phyloP scores from a whole-genome alignment of 2,888 invertebrate species.

The Athripsodes cinereus region DNA sequence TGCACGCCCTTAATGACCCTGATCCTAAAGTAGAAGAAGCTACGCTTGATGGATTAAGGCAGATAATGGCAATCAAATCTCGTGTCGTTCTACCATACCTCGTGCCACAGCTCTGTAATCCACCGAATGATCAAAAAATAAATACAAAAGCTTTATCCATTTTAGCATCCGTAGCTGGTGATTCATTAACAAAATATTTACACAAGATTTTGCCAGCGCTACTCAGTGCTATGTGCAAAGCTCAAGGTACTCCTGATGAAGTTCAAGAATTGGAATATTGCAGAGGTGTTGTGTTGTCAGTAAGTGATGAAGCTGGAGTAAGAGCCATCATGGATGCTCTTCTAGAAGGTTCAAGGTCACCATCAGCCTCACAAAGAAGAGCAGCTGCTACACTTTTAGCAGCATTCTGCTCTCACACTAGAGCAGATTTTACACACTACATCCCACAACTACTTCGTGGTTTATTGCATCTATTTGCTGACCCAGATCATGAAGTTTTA shows the following conservation, averaged over 20 bases:
- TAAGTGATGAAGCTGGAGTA: slow-evolving; percentile 81
- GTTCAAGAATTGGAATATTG: slow-evolving; percentile 82
- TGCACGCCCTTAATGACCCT: slow-evolving; percentile 67
- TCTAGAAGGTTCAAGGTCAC: slow-evolving; percentile 66
- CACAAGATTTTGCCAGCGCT: slow-evolving; percentile 90
- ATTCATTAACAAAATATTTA: slow-evolving; percentile 84
- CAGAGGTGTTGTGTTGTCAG: slow-evolving; percentile 86
- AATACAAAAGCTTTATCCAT: slow-evolving; percentile 93
- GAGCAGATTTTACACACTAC: slow-evolving; percentile 81
- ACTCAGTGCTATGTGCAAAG: slow-evolving; percentile 65
- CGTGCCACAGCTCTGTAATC: slow-evolving; percentile 86
- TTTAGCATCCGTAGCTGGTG: slow-evolving; percentile 90
- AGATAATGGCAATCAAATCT: slow-evolving; percentile 96
- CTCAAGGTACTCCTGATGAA: slow-evolving; percentile 61
- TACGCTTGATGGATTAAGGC: slow-evolving; percentile 90
- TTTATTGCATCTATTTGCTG: slow-evolving; percentile 78
- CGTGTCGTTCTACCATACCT: slow-evolving; percentile 93
- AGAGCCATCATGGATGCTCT: slow-evolving; percentile 82
- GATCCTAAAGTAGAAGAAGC: slow-evolving; percentile 78
- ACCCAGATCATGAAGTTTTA: slow-evolving; percentile 72
- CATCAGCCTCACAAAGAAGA: slow-evolving; percentile 59
- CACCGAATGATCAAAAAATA: slow-evolving; percentile 52
- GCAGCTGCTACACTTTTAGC: slow-evolving; percentile 84
- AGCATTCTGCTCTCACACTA: slow-evolving; percentile 84
- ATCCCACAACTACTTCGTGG: slow-evolving; percentile 84